Evolutionary conservation across 2,888 invertebrate species (phyloP), one percentile per base, ranked within the genome.

Genomic region (Hedychridium roseum): DNA sequence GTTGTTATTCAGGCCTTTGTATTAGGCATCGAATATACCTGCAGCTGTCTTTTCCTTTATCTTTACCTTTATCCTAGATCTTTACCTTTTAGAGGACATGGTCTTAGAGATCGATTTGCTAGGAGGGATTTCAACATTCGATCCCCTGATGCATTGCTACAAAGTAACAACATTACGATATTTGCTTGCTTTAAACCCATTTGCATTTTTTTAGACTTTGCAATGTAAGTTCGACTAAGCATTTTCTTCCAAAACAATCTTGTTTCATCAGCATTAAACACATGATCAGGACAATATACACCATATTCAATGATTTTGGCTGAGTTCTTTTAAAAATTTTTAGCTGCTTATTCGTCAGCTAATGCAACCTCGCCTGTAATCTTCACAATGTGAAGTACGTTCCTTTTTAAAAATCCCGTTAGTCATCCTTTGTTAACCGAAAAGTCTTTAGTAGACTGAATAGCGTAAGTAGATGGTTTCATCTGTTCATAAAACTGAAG

Each of bases 161-260:
- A 68, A 14, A 72, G 54, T 71, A 41, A 34, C 69, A 54, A 55
- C 71, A 67, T 45, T 71, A 70, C 15, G 60, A n/a, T n/a, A n/a
- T n/a, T n/a, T n/a, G n/a, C n/a, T 56, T 17, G 57, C 62, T 64
- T 68, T 64, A 36, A 54, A 54, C 42, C 65, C 64, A 43, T 64
- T 51, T 58, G 64, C 50, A 46, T 51, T 54, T 71, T 71, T 42
- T 74, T 62, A 1, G 65, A 57, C 48, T 69, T 63, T 4, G 68
- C 52, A 17, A 71, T 50, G 50, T 60, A 74, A 14, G 73, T 75
- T 31, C 57, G 50, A 14, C 37, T 52, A 16, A 54, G 54, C 56
- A 68, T 57, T 37, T 55, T 61, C 51, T 65, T 63, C 52, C 60
- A 64, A 18, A 54, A 59, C 31, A 63, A 42, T 26, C 50, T 59